Evolutionary conservation across 2,113 vertebrate species (phyloP).

Genomic region (Bungarus multicinctus): DNA sequence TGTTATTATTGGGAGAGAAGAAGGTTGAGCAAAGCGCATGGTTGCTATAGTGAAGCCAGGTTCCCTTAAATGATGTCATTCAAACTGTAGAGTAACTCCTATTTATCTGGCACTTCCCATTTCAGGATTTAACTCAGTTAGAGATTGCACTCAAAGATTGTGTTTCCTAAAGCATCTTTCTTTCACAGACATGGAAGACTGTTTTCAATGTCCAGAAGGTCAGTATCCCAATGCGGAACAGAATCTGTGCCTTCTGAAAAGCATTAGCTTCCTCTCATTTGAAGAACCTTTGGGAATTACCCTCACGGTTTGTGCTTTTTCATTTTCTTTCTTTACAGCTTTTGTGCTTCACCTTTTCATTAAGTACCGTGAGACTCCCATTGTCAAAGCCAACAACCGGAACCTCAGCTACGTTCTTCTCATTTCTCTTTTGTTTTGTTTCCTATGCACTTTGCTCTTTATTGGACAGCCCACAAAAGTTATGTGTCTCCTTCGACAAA

Average conservation of each 20-base stretch:
- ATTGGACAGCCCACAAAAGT: background rate
- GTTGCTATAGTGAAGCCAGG: too few relatives aligned
- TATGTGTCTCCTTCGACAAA: background rate
- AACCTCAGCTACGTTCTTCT: background rate
- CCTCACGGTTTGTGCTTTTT: rapidly evolving
- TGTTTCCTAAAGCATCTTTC: background rate
- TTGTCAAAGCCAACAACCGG: background rate
- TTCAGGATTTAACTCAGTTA: background rate
- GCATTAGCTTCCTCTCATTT: background rate
- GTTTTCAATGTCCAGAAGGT: background rate
- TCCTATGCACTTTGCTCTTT: background rate
- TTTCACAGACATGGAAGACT: background rate
- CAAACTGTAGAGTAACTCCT: too few relatives aligned
- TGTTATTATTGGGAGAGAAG: too few relatives aligned
- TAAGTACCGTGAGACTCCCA: background rate
- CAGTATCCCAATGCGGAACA: background rate
- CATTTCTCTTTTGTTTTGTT: background rate
- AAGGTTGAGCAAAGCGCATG: background rate
- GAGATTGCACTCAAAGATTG: too few relatives aligned
- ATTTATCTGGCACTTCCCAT: too few relatives aligned
- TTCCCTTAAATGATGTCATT: too few relatives aligned
- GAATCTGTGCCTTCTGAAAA: background rate
- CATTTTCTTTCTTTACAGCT: background rate
- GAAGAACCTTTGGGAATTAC: background rate
- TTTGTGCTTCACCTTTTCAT: background rate